Evolutionary conservation across 2,113 vertebrate genomes (phyloP).

Genomic region (Crotalus viridis): DNA sequence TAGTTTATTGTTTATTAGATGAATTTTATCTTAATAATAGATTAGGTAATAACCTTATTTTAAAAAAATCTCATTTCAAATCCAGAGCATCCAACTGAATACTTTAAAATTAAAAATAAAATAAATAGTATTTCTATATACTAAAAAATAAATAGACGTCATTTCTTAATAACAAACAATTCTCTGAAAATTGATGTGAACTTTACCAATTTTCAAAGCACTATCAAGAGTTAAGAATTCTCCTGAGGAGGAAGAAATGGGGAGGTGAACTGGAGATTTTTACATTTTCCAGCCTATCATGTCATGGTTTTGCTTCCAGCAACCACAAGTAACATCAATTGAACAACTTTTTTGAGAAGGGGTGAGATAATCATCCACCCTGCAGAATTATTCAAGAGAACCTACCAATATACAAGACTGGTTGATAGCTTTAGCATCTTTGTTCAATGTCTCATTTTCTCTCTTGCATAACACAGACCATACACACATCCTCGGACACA

Average conservation of each 20-base stretch:
- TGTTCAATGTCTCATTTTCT: neutral
- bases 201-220: neutral
- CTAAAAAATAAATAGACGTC: neutral
- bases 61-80: neutral
- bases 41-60: neutral
- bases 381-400: neutral
- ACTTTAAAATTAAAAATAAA: neutral
- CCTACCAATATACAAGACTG: neutral
- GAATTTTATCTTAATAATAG: neutral
- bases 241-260: neutral
- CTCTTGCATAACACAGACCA: neutral
- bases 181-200: neutral
- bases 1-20: constrained; percentile 11
- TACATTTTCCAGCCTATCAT: neutral
- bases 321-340: neutral
- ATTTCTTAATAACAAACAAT: neutral
- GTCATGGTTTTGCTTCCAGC: neutral
- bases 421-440: neutral
- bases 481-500: neutral
- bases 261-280: neutral
- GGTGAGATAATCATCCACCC: neutral
- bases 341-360: neutral
- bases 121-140: neutral
- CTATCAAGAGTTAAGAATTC: neutral
- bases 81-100: neutral